Percentiles rank a stretch among this genome's conserved stretches.
Conservation (phyloP, 2,113 vertebrate genomes). For the Chlorocebus sabaeus region DNA sequence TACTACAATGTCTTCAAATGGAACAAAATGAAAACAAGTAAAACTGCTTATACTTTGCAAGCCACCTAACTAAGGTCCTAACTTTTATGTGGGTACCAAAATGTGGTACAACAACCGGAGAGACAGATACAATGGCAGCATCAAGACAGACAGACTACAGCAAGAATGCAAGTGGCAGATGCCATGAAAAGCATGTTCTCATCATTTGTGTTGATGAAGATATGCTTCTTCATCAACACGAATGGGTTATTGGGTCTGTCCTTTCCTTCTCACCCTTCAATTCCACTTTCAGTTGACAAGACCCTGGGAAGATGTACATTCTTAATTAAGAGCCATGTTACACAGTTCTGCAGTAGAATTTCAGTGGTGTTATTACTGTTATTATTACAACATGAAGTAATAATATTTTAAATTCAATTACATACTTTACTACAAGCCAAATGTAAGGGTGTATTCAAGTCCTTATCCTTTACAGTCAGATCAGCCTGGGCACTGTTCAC, state of each 20-base stretch:
- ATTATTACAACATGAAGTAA: background rate
- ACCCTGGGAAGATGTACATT: background rate
- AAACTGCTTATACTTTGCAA: background rate
- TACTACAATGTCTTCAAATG: background rate
- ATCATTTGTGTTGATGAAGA: background rate
- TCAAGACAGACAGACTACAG: background rate
- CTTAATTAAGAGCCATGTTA: background rate
- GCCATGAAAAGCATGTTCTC: background rate
- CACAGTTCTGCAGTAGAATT: background rate
- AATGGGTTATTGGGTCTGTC: background rate
- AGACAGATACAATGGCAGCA: background rate
- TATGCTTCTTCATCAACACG: background rate
- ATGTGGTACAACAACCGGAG: background rate
- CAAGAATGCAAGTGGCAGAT: background rate
- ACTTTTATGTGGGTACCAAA: background rate
- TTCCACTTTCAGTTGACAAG: background rate
- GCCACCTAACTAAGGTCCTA: background rate
- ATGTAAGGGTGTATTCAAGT: conserved; percentile 93
- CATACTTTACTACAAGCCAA: conserved; percentile 95
- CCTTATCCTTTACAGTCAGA: conserved; percentile 89
- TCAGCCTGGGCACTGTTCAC: conserved; percentile 87
- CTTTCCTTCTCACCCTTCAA: background rate
- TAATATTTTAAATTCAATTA: conserved; percentile 34
- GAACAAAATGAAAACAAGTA: background rate
- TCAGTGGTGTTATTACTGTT: background rate